A percentile compares a stretch with the other conserved stretches of the same genome.
phyloP scores from a whole-genome alignment of 2,113 vertebrate species.

The Centropus unirufus region DNA sequence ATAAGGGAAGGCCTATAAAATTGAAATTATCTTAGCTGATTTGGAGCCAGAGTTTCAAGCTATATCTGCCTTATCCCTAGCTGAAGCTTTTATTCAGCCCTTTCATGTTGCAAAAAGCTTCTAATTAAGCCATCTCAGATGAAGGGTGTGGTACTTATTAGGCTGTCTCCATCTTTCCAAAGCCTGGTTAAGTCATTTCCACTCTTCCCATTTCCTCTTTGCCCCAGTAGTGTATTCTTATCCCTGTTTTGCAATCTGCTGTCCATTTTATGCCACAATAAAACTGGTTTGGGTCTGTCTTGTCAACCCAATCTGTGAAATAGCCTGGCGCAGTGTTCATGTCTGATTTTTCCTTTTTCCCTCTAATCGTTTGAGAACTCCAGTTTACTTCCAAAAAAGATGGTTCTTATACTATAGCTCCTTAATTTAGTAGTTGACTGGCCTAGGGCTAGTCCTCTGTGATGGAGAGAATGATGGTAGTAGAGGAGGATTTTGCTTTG shows the following conservation, averaged over 20 bases:
- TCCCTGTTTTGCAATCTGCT: background rate
- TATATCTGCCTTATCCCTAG: background rate
- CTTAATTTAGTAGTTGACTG: background rate
- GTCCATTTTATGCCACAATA: background rate
- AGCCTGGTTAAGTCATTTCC: background rate
- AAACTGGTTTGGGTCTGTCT: background rate
- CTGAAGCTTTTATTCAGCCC: background rate
- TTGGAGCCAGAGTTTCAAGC: background rate
- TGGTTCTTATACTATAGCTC: background rate
- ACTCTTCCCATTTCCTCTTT: background rate
- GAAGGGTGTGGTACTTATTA: background rate
- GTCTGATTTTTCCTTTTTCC: background rate
- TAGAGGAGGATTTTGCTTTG: background rate
- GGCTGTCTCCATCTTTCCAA: background rate
- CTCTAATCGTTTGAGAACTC: background rate
- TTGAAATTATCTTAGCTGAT: background rate
- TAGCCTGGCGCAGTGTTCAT: background rate
- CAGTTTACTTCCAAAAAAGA: background rate
- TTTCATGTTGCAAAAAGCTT: background rate
- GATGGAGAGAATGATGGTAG: background rate
- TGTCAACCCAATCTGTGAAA: background rate
- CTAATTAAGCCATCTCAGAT: background rate
- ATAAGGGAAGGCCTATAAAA: background rate
- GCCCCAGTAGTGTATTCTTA: background rate
- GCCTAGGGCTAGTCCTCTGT: rapidly evolving